These are phyloP conservation scores for Heterohyrax brucei DNA, from an alignment of 2,797 vertebrate species.

Conservation along the genomic window DNA sequence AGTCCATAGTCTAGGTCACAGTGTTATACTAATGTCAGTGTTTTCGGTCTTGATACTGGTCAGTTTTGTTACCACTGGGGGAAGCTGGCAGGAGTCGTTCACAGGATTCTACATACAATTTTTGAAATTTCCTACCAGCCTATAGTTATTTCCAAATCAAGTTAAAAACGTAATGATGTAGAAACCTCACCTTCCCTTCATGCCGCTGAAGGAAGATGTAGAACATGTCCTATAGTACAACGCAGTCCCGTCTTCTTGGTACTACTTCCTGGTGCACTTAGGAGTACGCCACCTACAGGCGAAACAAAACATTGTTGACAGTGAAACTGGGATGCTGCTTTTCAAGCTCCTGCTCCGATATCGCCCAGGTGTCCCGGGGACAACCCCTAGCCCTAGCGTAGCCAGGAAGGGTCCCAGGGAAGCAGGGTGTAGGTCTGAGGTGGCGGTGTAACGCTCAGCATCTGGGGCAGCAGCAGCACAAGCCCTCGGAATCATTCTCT, in stretches of 20 bases:
- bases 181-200: not conserved
- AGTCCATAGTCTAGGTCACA: not conserved
- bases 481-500: not conserved
- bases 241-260: not conserved
- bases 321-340: accelerated
- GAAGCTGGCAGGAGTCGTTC: not conserved
- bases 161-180: not conserved
- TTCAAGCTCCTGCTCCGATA: not conserved
- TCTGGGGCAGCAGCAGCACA: not conserved
- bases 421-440: too few relatives aligned
- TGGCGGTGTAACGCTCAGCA: too few relatives aligned
- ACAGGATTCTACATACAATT: not conserved
- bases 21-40: too few relatives aligned
- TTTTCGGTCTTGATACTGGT: not conserved
- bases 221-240: not conserved
- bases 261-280: not conserved
- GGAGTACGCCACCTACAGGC: not conserved
- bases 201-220: not conserved
- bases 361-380: not conserved
- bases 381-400: too few relatives aligned
- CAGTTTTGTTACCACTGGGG: not conserved
- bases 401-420: not conserved
- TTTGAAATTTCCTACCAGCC: slow-evolving; percentile 25
- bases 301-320: not conserved
- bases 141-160: slow-evolving; percentile 29